Percentiles rank a stretch among this genome's conserved stretches.
phyloP scores from a whole-genome alignment of 2,888 invertebrate genomes.

The Neocrepidodera transversa region DNA sequence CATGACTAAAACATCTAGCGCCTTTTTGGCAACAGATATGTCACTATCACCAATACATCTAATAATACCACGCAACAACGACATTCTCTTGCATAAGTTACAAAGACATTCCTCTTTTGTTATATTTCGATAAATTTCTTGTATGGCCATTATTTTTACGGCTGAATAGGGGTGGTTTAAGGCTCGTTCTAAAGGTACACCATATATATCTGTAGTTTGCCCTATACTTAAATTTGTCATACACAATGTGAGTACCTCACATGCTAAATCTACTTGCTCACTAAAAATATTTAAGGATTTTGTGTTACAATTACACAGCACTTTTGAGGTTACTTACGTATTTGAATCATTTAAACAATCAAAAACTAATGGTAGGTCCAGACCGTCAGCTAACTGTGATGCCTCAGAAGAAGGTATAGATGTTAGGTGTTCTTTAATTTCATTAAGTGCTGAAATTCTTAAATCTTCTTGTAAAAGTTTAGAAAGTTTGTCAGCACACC shows the following conservation, averaged over 20 bases:
- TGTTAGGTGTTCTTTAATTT: constrained; percentile 60
- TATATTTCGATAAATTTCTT: constrained; percentile 63
- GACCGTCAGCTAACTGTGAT: constrained; percentile 55
- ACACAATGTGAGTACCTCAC: constrained; percentile 70
- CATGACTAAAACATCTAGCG: constrained; percentile 64
- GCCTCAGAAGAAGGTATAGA: constrained; percentile 58
- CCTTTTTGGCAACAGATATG: constrained; percentile 67
- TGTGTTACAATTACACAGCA: constrained; percentile 37
- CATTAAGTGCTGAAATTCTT: constrained; percentile 59
- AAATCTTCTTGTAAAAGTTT: constrained; percentile 60
- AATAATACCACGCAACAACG: constrained; percentile 64
- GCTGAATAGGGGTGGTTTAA: constrained; percentile 69
- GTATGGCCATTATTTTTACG: constrained; percentile 70
- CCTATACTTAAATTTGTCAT: constrained; percentile 69
- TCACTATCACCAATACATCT: constrained; percentile 68
- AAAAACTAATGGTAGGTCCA: constrained; percentile 68
- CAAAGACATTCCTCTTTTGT: constrained; percentile 49
- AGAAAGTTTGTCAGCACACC: constrained; percentile 61
- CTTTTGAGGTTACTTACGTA: constrained; percentile 56
- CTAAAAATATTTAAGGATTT: constrained; percentile 59
- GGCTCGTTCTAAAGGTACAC: constrained; percentile 67
- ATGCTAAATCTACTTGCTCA: constrained; percentile 68
- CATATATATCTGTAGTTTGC: constrained; percentile 68
- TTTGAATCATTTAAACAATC: constrained; percentile 69
- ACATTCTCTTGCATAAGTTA: constrained; percentile 49